Base-by-base conservation (phyloP, 2,888 invertebrate species). In the Tryphoninae sp. region DNA sequence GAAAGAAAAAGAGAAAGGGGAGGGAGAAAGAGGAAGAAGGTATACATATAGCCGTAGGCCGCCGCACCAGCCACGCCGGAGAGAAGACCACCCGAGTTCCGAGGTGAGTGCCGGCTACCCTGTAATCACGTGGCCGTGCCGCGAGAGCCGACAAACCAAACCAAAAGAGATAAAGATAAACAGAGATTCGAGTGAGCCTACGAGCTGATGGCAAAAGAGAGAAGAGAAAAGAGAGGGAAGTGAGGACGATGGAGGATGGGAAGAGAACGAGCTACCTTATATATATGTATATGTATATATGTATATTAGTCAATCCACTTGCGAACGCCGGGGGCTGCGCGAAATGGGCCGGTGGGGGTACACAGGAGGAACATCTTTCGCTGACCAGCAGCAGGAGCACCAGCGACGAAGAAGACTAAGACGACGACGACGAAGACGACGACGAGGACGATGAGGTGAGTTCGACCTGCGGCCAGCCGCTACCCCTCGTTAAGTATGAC, bases 91-190 rank as follows among this genome's bases (percentile, higher is more conserved):
- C 91, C 91, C 91, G 91, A 91, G 91, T 89, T 90, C 88, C 90
- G 91, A 91, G 91, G 91, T 91, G 91, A 92, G 91, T 90, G 90
- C 89, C 88, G 89, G 91, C 90, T 90, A 91, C 90, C 91, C 91
- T 91, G 91, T 91, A 92, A 91, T 91, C 91, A 91, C 89, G 90
- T 89, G 89, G 91, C 90, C 89, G 88, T 89, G 91, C 91, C 91
- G 91, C 91, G 89, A 90, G 91, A 90, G 91, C 91, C 91, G 91
- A 91, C 91, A 92, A 92, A 91, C 91, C 90, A 90, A 91, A 91
- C 90, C 89, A 90, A 91, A 90, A 90, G 90, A 91, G 91, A 91
- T 92, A 91, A 91, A 91, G 90, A 92, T 91, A 92, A 91, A 92
- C 92, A 92, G 90, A 90, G 90, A 91, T 91, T 91, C 89, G 88